Conservation (phyloP, 2,888 invertebrate species). For the Pyrrhia umbra region DNA sequence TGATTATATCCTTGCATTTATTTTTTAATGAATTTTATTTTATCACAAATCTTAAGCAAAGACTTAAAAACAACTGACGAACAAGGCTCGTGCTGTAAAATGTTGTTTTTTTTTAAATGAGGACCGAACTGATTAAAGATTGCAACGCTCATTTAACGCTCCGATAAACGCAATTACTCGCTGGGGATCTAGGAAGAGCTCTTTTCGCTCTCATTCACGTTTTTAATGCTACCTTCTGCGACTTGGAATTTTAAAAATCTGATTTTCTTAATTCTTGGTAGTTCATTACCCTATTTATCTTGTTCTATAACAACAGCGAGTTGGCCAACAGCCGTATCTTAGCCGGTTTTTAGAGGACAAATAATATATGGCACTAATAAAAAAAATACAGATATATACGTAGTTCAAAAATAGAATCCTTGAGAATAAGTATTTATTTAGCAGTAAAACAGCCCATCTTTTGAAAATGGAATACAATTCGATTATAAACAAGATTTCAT, state of each 20-base stretch:
- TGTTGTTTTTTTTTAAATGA: conserved; percentile 68
- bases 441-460: too few relatives aligned
- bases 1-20: too few relatives aligned
- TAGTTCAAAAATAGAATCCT: too few relatives aligned
- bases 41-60: conserved; percentile 40
- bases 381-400: too few relatives aligned
- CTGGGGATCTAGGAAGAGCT: conserved; percentile 74
- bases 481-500: too few relatives aligned
- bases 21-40: conserved; percentile 6
- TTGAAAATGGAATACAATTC: too few relatives aligned
- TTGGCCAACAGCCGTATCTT: not conserved
- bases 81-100: conserved; percentile 63
- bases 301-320: conserved; percentile 3
- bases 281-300: conserved; percentile 49
- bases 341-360: not conserved
- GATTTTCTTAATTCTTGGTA: conserved; percentile 49
- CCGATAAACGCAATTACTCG: conserved; percentile 86
- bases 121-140: conserved; percentile 82
- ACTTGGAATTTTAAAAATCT: conserved; percentile 51
- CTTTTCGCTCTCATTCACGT: conserved; percentile 71
- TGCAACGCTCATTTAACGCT: conserved; percentile 87
- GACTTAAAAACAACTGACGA: conserved; percentile 60
- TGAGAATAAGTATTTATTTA: conserved; percentile 2
- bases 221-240: conserved; percentile 69
- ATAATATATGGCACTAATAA: too few relatives aligned